These are phyloP conservation scores for Magallana angulata DNA, from an alignment of 1,140 invertebrate genomes.

Conservation along the genomic window DNA sequence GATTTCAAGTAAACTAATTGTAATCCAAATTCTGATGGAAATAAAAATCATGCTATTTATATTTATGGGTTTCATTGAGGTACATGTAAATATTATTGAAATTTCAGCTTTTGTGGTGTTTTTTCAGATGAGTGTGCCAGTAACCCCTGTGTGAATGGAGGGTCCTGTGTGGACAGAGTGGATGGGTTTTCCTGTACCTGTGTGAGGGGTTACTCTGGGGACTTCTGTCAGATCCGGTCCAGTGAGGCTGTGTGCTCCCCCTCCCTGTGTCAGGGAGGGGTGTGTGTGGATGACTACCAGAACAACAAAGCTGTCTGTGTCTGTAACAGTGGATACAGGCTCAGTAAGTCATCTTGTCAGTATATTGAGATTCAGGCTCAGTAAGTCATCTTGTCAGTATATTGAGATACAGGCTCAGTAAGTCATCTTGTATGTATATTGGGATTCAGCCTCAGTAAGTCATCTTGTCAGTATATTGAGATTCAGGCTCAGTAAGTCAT, in stretches of 20 bases:
- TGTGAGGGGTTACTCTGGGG: slow-evolving; percentile 56
- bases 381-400: neutral
- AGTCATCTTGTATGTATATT: neutral
- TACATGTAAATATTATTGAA: no score
- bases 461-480: neutral
- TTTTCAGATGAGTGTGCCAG: slow-evolving; percentile 59
- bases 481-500: slow-evolving; percentile 8
- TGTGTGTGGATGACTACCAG: slow-evolving; percentile 2
- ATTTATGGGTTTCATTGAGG: neutral
- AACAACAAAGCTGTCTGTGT: neutral
- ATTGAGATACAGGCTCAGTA: neutral
- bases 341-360: neutral
- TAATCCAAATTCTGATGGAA: no score
- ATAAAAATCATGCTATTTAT: no score
- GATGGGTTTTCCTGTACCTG: slow-evolving; percentile 67
- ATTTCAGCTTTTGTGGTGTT: neutral
- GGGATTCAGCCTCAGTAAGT: slow-evolving; percentile 6
- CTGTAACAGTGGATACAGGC: neutral
- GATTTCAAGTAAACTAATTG: no score
- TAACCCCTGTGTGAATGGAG: slow-evolving; percentile 62
- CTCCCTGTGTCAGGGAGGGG: neutral
- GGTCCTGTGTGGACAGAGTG: slow-evolving; percentile 62
- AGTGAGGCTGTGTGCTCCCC: neutral
- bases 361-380: neutral
- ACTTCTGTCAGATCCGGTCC: slow-evolving; percentile 26